Conservation (phyloP, 2,888 invertebrate species). For the Nomada flava region DNA sequence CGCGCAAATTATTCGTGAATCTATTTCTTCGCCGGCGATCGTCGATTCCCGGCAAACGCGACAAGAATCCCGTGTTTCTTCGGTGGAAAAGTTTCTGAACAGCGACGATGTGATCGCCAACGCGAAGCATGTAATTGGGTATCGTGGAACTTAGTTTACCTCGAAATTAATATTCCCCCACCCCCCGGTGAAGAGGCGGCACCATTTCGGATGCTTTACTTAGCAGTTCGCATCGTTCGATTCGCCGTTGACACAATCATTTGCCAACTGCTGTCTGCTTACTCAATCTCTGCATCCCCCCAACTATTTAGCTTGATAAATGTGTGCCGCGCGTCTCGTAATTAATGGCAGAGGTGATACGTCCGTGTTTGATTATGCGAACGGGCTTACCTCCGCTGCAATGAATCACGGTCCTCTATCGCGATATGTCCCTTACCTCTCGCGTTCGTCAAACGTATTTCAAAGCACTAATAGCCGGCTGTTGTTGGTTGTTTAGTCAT, state of each 20-base stretch:
- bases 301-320: conserved; percentile 66
- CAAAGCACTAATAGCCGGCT: conserved; percentile 1
- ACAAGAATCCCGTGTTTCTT: conserved; percentile 30
- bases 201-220: not conserved
- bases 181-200: not conserved
- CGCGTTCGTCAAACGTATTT: conserved; percentile 28
- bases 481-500: not conserved
- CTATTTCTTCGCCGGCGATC: conserved; percentile 23
- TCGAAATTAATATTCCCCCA: conserved; percentile 26
- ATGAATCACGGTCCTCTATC: conserved; percentile 57
- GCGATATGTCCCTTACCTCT: conserved; percentile 1
- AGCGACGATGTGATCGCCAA: too few relatives aligned
- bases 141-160: not conserved
- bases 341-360: conserved; percentile 74
- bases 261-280: conserved; percentile 47
- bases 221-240: not conserved
- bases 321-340: conserved; percentile 59
- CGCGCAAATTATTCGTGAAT: conserved; percentile 25
- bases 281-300: conserved; percentile 31
- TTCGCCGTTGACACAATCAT: conserved; percentile 52
- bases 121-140: too few relatives aligned
- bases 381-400: conserved; percentile 47
- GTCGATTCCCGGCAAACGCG: not conserved
- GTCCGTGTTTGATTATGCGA: conserved; percentile 72
- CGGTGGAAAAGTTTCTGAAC: not conserved